Evolutionary conservation across 2,797 vertebrate species (phyloP), one percentile per base, ranked within the genome.

Genomic region (Sebastes trivittatus): DNA sequence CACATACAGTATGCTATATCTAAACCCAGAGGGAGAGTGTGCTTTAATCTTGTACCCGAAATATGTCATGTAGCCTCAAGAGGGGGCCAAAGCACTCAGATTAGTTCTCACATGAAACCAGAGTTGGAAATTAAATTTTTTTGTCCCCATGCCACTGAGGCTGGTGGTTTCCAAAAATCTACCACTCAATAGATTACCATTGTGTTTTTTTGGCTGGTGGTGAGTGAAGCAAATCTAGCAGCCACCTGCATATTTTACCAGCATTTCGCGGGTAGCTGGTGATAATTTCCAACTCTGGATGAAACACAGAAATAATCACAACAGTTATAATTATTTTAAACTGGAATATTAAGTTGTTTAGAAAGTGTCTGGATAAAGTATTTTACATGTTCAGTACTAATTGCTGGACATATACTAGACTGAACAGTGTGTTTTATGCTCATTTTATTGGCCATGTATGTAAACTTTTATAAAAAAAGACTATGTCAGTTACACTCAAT

Each of bases 51-150:
- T 60, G 23, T 46, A 54, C 1, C 11, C 2, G 11, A 34, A 67
- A 13, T 55, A 46, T 61, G 11, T 18, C 11, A 30, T 36, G 2
- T 1, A 2, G 25, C 89, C 94, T 92, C 88, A 85, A 83, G 94
- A 89, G 89, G 91, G 90, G 7, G 87, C 80, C 84, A 90, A 60
- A 90, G 76, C 20, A 78, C 72, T 87, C 70, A 32, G 27, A 80
- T 83, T 84, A 38, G 18, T 14, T 62, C 36, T 72, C 20, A 32
- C 9, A 52, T 34, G 36, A 72, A 14, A 64, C 6, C 62, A 13
- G 2, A 6, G 22, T 6, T 18, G 36, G 62, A 65, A 16, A 65
- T 42, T 34, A 7, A 23, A 34, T 23, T 23, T 14, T 14, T 16
- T 63, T 23, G n/a, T 38, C 36, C 0, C 1, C 2, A 18, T 7